Evolutionary conservation across 2,113 vertebrate species (phyloP), one percentile per base, ranked within the genome.

Genomic region (Hippocampus guttulatus): DNA sequence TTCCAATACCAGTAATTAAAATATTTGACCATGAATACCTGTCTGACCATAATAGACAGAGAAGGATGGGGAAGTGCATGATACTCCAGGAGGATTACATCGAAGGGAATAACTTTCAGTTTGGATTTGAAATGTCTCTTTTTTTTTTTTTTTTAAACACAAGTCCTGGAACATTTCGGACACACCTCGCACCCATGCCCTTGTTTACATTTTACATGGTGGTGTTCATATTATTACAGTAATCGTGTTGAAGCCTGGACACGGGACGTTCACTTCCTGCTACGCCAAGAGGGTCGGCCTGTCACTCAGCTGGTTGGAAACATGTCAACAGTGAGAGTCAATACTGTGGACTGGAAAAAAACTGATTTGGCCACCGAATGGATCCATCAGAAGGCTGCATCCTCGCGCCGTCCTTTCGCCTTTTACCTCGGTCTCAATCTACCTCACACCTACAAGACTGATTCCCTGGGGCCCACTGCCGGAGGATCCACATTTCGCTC

Each of bases 201-300:
- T 10, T 27, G 25, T 58, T 58, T 25, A 27, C 23, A 27, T 27
- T 58, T 58, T 23, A 57, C 21, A 25, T 25, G 5, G 23, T 18
- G 27, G 3, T 33, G 27, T 18, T 33, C 16, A 33, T 61, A 61
- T 27, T 25, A 11, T 30, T 81, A 70, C 88, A 99, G 97, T 83
- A 98, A 99, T 80, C 95, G 96, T 8, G 94, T 98, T 61, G 97
- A 98, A 87, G 96, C 97, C 20, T 99, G 97, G 96, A 97, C 95
- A 51, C 92, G 96, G 80, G 94, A 97, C 64, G 95, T 96, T 73
- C 84, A 84, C 23, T 95, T 99, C 75, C 90, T 97, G 71, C 92
- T 98, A 74, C 88, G 92, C 23, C 97, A 99, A 84, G 97, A 99
- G 85, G 95, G 93, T 27, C 92, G 95, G 54, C 97, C 97, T 0